Base-by-base conservation (phyloP, 2,888 invertebrate genomes). In the Chorisops tibialis region DNA sequence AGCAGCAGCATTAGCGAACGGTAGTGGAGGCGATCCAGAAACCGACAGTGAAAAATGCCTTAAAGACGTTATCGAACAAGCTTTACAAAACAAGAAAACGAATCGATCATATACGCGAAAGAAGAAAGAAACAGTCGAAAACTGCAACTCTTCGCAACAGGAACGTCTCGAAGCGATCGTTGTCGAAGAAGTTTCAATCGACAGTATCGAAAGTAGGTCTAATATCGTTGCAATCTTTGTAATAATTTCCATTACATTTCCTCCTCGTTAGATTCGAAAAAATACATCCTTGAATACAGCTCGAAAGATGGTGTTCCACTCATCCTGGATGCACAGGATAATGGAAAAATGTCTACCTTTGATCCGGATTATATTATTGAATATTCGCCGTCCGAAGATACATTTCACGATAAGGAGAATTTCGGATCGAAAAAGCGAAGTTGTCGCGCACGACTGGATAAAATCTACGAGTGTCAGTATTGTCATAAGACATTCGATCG, bases 401-500 rank as follows among this genome's bases (percentile, higher is more conserved):
- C 47, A 6, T 39, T 21, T 14, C 48, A 14, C 9, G 59, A 59
- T 37, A 39, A 18, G 11, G 18, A 30, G 16, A 54, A 19, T 11
- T 52, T 52, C 38, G 14, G 12, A 9, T 4, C 39, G 9, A 52
- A 38, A 45, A 51, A 45, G 39, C 30, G 52, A 18, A 30, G 48
- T 19, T 47, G 18, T 16, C 22, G 61, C 19, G 41, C 47, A 5
- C 62, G 58, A 24, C 37, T 47, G 12, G 49, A 68, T 9, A 71
- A 71, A 59, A 63, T 58, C 5, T 72, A 71, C 58, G 68, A 68
- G 11, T 77, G 77, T 64, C 67, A 64, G 1, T 69, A 70, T 16
- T 88, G 87, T 69, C 81, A 81, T 1, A 87, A 87, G 73, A 81
- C 81, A 9, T 88, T 87, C 73, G 85, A 87, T 73, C 79, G 86